These are phyloP conservation scores for Micrastur ruficollis DNA, from an alignment of 2,797 vertebrate species.

Conservation along the genomic window DNA sequence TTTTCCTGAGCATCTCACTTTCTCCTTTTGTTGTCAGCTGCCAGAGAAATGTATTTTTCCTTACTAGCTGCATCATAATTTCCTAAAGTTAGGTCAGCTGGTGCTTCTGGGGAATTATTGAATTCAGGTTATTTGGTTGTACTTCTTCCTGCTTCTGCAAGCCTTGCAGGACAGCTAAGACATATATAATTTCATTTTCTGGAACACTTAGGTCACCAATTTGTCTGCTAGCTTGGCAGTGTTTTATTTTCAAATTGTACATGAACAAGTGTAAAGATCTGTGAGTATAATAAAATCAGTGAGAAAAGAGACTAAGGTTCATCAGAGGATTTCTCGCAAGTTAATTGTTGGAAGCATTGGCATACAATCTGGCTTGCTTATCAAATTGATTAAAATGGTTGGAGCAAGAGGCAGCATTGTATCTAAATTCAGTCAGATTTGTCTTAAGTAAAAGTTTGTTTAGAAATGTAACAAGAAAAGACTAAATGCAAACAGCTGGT, in stretches of 20 bases:
- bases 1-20: background rate
- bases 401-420: background rate
- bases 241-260: background rate
- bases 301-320: constrained; percentile 23
- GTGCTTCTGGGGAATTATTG: constrained; percentile 31
- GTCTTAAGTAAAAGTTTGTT: background rate
- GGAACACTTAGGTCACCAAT: background rate
- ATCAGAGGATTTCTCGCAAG: constrained; percentile 18
- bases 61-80: background rate
- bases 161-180: constrained; percentile 22
- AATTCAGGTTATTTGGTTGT: constrained; percentile 36
- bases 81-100: background rate
- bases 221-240: constrained; percentile 8
- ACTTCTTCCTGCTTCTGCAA: background rate
- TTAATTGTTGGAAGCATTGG: background rate
- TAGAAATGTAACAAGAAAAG: background rate
- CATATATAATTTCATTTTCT: constrained; percentile 40
- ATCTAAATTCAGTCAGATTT: background rate
- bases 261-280: background rate
- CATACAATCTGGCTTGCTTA: background rate
- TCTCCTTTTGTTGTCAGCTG: background rate
- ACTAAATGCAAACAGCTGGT: background rate
- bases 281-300: background rate
- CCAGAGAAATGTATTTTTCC: background rate
- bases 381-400: background rate